Evolutionary conservation across 2,113 vertebrate species (phyloP).

Genomic region (Thomomys bottae): DNA sequence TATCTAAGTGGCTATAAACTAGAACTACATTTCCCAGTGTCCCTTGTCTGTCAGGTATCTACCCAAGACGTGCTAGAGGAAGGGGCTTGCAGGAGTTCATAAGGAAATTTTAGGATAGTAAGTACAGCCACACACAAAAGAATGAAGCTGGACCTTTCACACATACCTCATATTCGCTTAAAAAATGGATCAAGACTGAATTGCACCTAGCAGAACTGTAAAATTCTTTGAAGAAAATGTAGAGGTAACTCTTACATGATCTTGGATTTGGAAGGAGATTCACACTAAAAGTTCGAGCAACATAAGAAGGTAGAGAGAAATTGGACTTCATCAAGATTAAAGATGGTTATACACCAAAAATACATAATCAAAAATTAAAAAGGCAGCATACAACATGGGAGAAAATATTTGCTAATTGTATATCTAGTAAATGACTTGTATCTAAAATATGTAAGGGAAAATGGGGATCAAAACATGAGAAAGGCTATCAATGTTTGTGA

Average conservation of each 20-base stretch:
- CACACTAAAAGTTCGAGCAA: background rate
- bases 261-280: background rate
- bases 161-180: background rate
- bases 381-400: background rate
- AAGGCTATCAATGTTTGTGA: no score
- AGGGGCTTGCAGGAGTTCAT: background rate
- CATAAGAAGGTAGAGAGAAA: background rate
- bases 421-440: background rate
- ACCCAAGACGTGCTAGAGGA: background rate
- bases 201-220: background rate
- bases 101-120: background rate
- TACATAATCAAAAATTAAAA: conserved; percentile 38
- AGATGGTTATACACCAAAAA: background rate
- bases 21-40: background rate
- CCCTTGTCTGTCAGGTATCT: background rate
- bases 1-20: background rate
- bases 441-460: background rate
- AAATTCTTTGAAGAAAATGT: background rate
- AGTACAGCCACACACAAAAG: background rate
- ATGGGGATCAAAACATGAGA: no score
- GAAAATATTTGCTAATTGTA: conserved; percentile 15
- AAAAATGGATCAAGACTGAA: background rate
- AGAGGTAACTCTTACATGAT: background rate
- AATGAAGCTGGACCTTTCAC: background rate
- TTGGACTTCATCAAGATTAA: background rate